Evolutionary conservation across 2,797 vertebrate genomes (phyloP).

Genomic region (Mionectes olivaceus): DNA sequence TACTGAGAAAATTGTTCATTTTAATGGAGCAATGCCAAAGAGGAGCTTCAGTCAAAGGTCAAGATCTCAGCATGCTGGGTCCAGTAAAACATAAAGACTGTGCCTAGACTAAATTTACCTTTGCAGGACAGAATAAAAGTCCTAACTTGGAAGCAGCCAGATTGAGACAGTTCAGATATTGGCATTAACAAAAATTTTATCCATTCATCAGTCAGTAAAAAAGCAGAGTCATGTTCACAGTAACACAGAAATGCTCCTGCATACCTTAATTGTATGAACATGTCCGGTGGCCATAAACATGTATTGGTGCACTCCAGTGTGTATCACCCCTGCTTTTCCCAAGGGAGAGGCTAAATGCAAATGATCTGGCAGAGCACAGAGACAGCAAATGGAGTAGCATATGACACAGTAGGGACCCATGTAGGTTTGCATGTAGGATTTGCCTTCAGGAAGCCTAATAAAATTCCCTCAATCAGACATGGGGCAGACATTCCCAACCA

Average conservation of each 20-base stretch:
- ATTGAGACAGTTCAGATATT: neutral
- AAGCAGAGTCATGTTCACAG: neutral
- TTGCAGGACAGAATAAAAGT: neutral
- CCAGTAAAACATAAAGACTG: neutral
- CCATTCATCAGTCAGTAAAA: neutral
- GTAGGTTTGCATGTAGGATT: neutral
- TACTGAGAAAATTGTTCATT: neutral
- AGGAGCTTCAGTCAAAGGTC: neutral
- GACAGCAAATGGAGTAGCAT: rapidly evolving
- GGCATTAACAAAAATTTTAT: neutral
- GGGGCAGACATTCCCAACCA: neutral
- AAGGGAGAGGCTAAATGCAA: neutral
- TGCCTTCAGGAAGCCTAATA: neutral
- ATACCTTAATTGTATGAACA: neutral
- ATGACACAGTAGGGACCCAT: rapidly evolving
- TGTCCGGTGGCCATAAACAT: neutral
- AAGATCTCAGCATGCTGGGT: neutral
- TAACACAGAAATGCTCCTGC: neutral
- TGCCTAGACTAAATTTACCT: neutral
- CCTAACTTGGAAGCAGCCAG: neutral
- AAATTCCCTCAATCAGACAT: neutral
- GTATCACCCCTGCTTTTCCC: neutral
- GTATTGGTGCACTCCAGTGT: rapidly evolving
- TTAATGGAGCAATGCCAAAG: neutral
- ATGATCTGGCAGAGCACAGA: neutral